phyloP scores from a whole-genome alignment of 2,113 vertebrate species.

The Scomber scombrus region DNA sequence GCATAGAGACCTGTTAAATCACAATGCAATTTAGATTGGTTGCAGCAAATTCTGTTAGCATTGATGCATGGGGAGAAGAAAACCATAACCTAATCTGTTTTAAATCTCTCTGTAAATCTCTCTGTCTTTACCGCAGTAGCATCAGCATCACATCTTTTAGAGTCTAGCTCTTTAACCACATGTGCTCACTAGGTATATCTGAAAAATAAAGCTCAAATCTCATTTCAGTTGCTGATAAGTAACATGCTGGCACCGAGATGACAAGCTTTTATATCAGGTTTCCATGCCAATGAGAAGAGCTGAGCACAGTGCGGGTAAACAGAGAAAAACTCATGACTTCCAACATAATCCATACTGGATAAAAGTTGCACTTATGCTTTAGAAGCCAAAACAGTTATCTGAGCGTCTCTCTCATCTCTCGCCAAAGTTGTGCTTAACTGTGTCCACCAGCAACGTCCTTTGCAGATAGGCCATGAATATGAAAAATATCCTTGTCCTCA shows the following conservation, averaged over 20 bases:
- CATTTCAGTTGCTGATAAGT: constrained; percentile 2
- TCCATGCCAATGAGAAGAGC: constrained; percentile 11
- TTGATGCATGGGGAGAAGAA: constrained; percentile 1
- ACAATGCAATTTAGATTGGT: background rate
- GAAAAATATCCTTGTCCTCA: background rate
- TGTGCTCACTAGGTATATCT: background rate
- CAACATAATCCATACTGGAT: constrained; percentile 1
- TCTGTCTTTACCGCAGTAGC: constrained; percentile 10
- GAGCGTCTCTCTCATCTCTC: too few relatives aligned
- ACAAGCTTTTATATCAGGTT: background rate
- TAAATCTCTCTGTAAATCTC: constrained; percentile 1
- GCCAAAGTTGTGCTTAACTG: too few relatives aligned
- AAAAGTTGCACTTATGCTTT: background rate
- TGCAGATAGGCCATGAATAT: too few relatives aligned
- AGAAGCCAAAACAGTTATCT: constrained; percentile 11
- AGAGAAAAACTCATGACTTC: background rate
- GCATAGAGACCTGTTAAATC: constrained; percentile 13
- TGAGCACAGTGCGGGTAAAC: background rate
- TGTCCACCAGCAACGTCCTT: too few relatives aligned
- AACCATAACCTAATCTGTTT: background rate
- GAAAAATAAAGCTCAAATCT: constrained; percentile 1
- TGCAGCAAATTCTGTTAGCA: constrained; percentile 24
- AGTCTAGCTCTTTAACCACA: background rate
- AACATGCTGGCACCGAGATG: too few relatives aligned
- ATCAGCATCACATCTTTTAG: background rate